Evolutionary conservation across 2,797 vertebrate species (phyloP).

Genomic region (Diglossa cyanea): DNA sequence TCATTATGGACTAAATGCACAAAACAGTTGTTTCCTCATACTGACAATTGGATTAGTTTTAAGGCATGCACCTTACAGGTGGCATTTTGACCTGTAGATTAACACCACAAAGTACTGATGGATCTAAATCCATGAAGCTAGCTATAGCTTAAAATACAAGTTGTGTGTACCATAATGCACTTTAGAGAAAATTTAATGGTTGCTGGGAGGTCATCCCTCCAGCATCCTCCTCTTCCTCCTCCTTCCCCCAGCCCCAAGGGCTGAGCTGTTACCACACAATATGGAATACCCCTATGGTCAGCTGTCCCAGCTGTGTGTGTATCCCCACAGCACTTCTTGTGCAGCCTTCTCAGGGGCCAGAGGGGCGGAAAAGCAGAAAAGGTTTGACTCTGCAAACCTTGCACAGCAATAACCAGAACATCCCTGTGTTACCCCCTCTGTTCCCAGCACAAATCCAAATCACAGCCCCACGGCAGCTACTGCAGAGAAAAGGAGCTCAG

Average conservation of each 20-base stretch:
- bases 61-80: neutral
- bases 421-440: neutral
- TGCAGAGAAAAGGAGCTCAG: neutral
- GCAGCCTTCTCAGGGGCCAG: neutral
- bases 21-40: neutral
- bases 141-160: neutral
- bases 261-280: fast-evolving
- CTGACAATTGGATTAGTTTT: neutral
- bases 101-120: neutral
- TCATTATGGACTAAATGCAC: neutral
- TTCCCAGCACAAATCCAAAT: neutral
- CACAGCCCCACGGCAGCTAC: neutral
- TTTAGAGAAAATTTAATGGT: neutral
- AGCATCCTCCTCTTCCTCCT: neutral
- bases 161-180: neutral
- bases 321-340: too few species aligned
- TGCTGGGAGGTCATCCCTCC: neutral
- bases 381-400: neutral
- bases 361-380: neutral
- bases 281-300: neutral
- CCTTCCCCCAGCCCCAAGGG: too few species aligned
- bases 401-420: neutral
- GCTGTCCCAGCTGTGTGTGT: neutral
- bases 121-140: neutral
- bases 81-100: neutral